These are phyloP conservation scores for Lycia hirtaria DNA, from an alignment of 2,888 invertebrate species.

Conservation along the genomic window DNA sequence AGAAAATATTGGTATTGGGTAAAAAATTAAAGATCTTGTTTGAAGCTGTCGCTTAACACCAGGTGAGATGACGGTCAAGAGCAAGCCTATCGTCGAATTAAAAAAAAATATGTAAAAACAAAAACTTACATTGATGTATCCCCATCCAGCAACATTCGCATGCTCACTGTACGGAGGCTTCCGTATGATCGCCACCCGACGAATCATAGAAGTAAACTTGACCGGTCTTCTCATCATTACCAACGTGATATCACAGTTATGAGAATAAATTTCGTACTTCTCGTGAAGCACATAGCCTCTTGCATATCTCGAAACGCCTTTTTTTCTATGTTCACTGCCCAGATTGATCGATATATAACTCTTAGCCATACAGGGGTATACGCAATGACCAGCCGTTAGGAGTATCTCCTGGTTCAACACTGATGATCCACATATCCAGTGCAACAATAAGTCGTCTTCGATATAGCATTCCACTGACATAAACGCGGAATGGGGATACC, in stretches of 20 bases:
- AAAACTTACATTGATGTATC: conserved; percentile 27
- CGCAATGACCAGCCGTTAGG: conserved; percentile 30
- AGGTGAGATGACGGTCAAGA: too few relatives aligned
- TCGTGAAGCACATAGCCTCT: not conserved
- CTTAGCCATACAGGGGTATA: not conserved
- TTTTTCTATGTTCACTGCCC: not conserved
- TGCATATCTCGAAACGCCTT: not conserved
- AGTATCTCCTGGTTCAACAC: conserved; percentile 2
- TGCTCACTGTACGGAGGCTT: conserved; percentile 28
- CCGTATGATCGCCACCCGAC: conserved; percentile 16
- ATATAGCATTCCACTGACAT: not conserved
- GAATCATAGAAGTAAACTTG: not conserved
- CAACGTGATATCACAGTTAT: not conserved
- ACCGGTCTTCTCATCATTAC: conserved; percentile 1
- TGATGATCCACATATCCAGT: not conserved
- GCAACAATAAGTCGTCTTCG: too few relatives aligned
- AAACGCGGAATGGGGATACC: not conserved
- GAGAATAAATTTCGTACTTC: not conserved
- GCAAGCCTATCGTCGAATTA: too few relatives aligned
- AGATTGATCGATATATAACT: not conserved
- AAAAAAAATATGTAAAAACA: too few relatives aligned
- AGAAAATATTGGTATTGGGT: too few relatives aligned
- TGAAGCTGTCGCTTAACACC: too few relatives aligned
- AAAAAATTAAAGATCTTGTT: too few relatives aligned
- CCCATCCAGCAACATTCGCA: conserved; percentile 32